phyloP scores from a whole-genome alignment of 2,797 vertebrate species.

The Pampus argenteus region DNA sequence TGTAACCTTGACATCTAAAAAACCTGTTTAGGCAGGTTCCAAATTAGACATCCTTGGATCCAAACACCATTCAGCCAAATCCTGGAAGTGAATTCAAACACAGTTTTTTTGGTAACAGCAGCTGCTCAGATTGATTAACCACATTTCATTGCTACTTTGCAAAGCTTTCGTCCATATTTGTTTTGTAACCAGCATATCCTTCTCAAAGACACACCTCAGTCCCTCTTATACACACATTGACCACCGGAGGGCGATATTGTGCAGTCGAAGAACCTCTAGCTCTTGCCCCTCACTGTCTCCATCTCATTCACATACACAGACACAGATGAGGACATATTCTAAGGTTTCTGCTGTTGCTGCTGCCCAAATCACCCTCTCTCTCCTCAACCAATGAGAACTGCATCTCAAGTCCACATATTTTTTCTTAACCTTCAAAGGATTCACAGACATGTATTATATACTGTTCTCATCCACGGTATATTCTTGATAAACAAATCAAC shows the following conservation, averaged over 20 bases:
- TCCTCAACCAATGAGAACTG: constrained; percentile 59
- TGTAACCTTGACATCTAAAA: background rate
- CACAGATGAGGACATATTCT: constrained; percentile 39
- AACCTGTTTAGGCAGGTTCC: background rate
- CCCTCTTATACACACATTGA: constrained; percentile 28
- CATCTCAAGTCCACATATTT: constrained; percentile 52
- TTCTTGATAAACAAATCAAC: background rate
- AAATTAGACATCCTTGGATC: background rate
- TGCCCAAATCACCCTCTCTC: constrained; percentile 69
- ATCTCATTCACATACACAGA: constrained; percentile 40
- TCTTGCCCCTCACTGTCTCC: constrained; percentile 28
- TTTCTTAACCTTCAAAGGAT: background rate
- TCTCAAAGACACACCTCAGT: constrained; percentile 11
- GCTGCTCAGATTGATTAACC: constrained; percentile 18
- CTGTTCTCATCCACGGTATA: background rate
- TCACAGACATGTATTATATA: background rate
- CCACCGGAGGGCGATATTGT: constrained; percentile 66
- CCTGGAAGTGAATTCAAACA: background rate
- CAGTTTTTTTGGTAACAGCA: background rate
- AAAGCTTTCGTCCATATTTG: constrained; percentile 60
- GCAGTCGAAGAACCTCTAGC: constrained; percentile 40
- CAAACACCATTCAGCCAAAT: background rate
- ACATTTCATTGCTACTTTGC: constrained; percentile 46
- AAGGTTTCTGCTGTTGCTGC: constrained; percentile 73
- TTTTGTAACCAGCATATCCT: constrained; percentile 32